Conservation (phyloP, 1,140 invertebrate genomes). For the Prorops nasuta region DNA sequence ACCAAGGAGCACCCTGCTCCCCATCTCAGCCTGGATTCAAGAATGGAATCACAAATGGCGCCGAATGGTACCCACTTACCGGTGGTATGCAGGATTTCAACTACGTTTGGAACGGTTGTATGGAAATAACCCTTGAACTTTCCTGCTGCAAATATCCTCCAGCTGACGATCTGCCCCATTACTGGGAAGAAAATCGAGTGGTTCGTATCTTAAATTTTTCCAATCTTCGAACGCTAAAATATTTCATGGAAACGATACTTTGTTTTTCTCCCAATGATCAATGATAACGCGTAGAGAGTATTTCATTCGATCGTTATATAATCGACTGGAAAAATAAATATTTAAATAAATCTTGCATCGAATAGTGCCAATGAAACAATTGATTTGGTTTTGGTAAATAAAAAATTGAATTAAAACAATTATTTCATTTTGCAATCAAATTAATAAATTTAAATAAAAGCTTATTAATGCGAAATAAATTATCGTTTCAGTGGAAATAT, state of each 20-base stretch:
- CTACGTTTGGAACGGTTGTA: constrained; percentile 95
- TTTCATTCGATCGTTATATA: too few species aligned
- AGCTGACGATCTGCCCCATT: constrained; percentile 78
- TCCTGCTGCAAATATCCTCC: constrained; percentile 96
- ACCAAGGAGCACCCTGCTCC: constrained; percentile 78
- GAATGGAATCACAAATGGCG: constrained; percentile 88
- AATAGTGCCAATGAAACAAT: too few species aligned
- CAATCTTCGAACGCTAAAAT: neutral
- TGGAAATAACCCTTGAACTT: constrained; percentile 97
- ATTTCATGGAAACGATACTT: constrained; percentile 10
- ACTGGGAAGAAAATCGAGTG: constrained; percentile 94
- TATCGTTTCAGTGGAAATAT: too few species aligned
- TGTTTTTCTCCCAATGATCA: too few species aligned
- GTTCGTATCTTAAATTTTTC: constrained; percentile 52
- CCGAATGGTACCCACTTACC: constrained; percentile 87
- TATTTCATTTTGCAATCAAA: too few species aligned
- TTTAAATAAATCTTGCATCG: too few species aligned
- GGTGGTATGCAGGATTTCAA: constrained; percentile 97
- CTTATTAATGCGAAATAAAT: too few species aligned
- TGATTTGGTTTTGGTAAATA: too few species aligned
- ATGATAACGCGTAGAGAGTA: too few species aligned
- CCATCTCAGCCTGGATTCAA: constrained; percentile 71
- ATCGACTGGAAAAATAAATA: too few species aligned
- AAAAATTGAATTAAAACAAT: too few species aligned
- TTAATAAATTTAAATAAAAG: too few species aligned